These are phyloP conservation scores for Chironomus striatipennis DNA, from an alignment of 1,140 invertebrate species.

Conservation along the genomic window DNA sequence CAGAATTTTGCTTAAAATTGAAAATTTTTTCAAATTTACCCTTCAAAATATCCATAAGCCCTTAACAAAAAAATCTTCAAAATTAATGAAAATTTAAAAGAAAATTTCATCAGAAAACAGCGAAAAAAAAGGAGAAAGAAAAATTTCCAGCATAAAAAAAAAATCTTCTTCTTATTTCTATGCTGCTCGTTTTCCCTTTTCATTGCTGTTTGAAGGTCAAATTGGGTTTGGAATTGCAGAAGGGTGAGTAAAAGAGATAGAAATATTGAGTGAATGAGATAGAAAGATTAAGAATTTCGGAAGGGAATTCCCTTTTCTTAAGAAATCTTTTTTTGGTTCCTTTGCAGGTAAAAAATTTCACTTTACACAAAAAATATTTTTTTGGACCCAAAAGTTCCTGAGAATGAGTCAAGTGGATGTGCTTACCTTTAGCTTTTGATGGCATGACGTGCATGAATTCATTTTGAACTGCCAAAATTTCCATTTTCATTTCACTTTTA, in stretches of 20 bases:
- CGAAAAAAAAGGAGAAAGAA: no score
- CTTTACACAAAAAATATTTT: no score
- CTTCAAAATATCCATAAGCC: no score
- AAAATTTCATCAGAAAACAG: no score
- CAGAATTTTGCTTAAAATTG: no score
- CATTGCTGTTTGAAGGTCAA: slow-evolving; percentile 6
- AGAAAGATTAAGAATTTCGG: neutral
- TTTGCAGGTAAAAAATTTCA: no score
- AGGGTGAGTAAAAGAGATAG: neutral
- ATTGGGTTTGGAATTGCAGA: neutral
- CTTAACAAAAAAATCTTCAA: no score
- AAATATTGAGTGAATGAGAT: neutral
- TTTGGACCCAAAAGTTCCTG: neutral
- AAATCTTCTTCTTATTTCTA: neutral
- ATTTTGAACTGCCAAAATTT: slow-evolving; percentile 1
- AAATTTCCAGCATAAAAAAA: neutral
- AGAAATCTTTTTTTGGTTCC: no score
- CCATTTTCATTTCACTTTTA: neutral
- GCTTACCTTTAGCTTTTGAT: slow-evolving; percentile 12
- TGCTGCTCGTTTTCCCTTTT: neutral
- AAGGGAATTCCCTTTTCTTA: no score
- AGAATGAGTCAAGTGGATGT: neutral
- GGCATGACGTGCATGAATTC: slow-evolving; percentile 5
- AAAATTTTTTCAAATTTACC: no score
- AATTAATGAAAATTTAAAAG: no score